A percentile compares a stretch with the other conserved stretches of the same genome.
Conservation (phyloP, 2,888 invertebrate genomes). For the Noctua fimbriata region DNA sequence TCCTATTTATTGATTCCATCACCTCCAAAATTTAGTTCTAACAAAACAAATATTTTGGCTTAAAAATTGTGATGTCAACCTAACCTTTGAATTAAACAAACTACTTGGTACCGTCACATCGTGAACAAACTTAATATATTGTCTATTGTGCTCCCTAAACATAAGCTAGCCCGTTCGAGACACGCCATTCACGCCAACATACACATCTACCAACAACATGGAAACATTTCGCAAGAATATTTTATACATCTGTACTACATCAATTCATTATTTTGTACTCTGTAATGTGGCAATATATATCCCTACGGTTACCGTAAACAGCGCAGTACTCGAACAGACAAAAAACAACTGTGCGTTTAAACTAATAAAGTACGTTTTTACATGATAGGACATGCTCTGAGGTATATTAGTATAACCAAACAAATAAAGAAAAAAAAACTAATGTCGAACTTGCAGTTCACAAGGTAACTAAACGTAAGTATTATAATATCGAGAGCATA, state of each 20-base stretch:
- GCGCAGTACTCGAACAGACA: conserved; percentile 60
- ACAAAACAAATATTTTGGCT: conserved; percentile 40
- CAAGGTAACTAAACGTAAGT: conserved; percentile 89
- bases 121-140: conserved; percentile 66
- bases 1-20: conserved; percentile 20
- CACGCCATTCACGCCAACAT: conserved; percentile 62
- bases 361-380: conserved; percentile 76
- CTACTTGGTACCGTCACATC: conserved; percentile 54
- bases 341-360: conserved; percentile 72
- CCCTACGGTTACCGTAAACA: conserved; percentile 57
- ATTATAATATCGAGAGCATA: conserved; percentile 81
- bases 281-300: conserved; percentile 59
- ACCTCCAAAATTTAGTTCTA: conserved; percentile 28
- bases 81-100: conserved; percentile 45
- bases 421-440: conserved; percentile 79
- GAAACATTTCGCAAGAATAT: conserved; percentile 63
- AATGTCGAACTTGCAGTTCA: conserved; percentile 88
- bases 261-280: conserved; percentile 70
- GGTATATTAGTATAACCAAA: conserved; percentile 82
- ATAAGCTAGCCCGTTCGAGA: conserved; percentile 60
- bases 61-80: conserved; percentile 30
- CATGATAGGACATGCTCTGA: conserved; percentile 87
- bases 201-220: conserved; percentile 65
- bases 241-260: conserved; percentile 56
- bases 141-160: conserved; percentile 65